Evolutionary conservation across 2,888 invertebrate species (phyloP), one percentile per base, ranked within the genome.

Genomic region (Molanna angustata): DNA sequence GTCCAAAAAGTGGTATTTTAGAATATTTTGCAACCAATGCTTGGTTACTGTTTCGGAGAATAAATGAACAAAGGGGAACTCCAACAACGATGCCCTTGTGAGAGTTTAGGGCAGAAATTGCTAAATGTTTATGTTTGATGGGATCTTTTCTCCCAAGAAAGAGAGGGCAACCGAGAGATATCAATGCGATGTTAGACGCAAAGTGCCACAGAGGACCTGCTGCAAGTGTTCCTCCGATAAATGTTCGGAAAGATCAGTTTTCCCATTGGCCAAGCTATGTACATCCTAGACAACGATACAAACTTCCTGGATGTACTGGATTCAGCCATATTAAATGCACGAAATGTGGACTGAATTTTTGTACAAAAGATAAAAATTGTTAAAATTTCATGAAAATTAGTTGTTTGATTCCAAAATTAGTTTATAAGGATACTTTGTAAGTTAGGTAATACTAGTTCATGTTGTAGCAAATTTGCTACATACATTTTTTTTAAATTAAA

Each of bases 1-100:
- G 19, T 55, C 54, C 27, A 61, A 52, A 37, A 59, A 60, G 27
- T 60, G 60, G 57, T 61, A 61, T 33, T 46, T 59, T 16, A 35
- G 56, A 20, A 42, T 62, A n/a, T 61, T 61, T 55, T 59, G n/a
- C n/a, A n/a, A n/a, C n/a, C n/a, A n/a, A n/a, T n/a, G n/a, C n/a
- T n/a, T n/a, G n/a, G n/a, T n/a, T n/a, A n/a, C n/a, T n/a, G n/a
- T n/a, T n/a, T n/a, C n/a, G n/a, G n/a, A n/a, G n/a, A n/a, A n/a
- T n/a, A n/a, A n/a, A n/a, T n/a, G n/a, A n/a, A n/a, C n/a, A n/a
- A n/a, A n/a, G n/a, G n/a, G n/a, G n/a, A n/a, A n/a, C n/a, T n/a
- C n/a, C n/a, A n/a, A n/a, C n/a, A n/a, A n/a, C n/a, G n/a, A n/a
- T n/a, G n/a, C n/a, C n/a, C n/a, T n/a, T n/a, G n/a, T n/a, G n/a